phyloP scores from a whole-genome alignment of 1,140 invertebrate species.

The Scaptomyza montana region DNA sequence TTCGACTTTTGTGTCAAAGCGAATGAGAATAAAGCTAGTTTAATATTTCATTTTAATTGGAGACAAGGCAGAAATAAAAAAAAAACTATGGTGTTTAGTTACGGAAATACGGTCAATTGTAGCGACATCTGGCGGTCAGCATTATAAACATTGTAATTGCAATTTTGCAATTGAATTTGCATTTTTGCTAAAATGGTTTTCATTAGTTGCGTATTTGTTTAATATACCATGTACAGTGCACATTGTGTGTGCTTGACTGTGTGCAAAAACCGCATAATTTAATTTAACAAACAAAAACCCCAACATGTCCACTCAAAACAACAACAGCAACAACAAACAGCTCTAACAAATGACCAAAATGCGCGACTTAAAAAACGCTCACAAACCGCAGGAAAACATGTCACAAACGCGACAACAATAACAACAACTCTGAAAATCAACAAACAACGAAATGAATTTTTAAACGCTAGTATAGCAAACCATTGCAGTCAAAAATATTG shows the following conservation, averaged over 20 bases:
- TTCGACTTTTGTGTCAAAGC: constrained; percentile 38
- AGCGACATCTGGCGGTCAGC: constrained; percentile 36
- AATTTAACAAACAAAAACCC: constrained; percentile 76
- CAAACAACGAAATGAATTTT: constrained; percentile 43
- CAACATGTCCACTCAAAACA: constrained; percentile 66
- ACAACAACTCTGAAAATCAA: constrained; percentile 20
- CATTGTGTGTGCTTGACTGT: constrained; percentile 13
- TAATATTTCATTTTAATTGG: constrained; percentile 26
- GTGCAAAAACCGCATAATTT: constrained; percentile 73
- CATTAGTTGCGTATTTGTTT: constrained; percentile 53
- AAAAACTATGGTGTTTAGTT: background rate
- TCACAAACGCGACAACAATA: constrained; percentile 59
- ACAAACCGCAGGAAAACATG: constrained; percentile 73
- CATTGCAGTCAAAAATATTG: constrained; percentile 11
- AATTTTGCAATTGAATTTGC: constrained; percentile 39
- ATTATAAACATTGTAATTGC: constrained; percentile 38
- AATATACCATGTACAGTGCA: constrained; percentile 15
- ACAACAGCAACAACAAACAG: constrained; percentile 20
- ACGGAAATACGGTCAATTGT: constrained; percentile 5
- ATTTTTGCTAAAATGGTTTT: constrained; percentile 27
- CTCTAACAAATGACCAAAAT: constrained; percentile 25
- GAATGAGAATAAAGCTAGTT: constrained; percentile 7
- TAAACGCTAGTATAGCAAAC: constrained; percentile 37
- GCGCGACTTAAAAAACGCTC: constrained; percentile 41
- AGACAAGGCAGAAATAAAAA: background rate